phyloP scores from a whole-genome alignment of 2,888 invertebrate species.

The Ochlodes sylvanus region DNA sequence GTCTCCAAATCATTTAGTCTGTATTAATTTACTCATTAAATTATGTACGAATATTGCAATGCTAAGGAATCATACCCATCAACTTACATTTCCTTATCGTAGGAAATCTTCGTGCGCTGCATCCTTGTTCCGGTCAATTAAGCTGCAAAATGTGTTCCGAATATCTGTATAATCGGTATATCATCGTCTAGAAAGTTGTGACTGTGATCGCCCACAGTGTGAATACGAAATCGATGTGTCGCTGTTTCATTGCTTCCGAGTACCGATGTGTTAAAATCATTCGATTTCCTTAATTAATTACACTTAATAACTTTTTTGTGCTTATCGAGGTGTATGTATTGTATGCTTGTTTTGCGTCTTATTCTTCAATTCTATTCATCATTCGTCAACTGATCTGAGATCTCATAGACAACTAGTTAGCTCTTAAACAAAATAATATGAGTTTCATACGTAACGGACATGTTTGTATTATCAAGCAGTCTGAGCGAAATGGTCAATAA shows the following conservation, averaged over 20 bases:
- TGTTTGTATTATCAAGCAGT: too few species aligned
- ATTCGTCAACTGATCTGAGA: too few species aligned
- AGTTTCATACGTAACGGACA: too few species aligned
- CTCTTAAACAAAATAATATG: too few species aligned
- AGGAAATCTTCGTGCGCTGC: not conserved
- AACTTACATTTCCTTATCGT: not conserved
- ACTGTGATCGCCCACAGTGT: slow-evolving; percentile 42
- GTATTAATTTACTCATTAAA: not conserved
- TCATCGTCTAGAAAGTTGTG: slow-evolving; percentile 43
- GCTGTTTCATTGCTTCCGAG: slow-evolving; percentile 10
- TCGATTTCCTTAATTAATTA: not conserved
- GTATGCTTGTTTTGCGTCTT: too few species aligned
- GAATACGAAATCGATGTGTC: slow-evolving; percentile 59
- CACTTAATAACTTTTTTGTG: too few species aligned
- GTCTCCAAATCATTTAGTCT: not conserved
- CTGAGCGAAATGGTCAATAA: too few species aligned
- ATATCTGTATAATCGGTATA: slow-evolving; percentile 34
- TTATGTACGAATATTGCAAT: not conserved
- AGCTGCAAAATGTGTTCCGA: slow-evolving; percentile 34
- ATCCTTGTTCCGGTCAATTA: slow-evolving; percentile 21
- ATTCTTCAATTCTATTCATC: too few species aligned
- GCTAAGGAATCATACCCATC: not conserved
- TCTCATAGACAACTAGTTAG: too few species aligned
- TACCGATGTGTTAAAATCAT: not conserved
- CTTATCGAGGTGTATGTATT: too few species aligned